Evolutionary conservation across 1,140 invertebrate species (phyloP), one percentile per base, ranked within the genome.

Genomic region (Wiebesia pumilae): DNA sequence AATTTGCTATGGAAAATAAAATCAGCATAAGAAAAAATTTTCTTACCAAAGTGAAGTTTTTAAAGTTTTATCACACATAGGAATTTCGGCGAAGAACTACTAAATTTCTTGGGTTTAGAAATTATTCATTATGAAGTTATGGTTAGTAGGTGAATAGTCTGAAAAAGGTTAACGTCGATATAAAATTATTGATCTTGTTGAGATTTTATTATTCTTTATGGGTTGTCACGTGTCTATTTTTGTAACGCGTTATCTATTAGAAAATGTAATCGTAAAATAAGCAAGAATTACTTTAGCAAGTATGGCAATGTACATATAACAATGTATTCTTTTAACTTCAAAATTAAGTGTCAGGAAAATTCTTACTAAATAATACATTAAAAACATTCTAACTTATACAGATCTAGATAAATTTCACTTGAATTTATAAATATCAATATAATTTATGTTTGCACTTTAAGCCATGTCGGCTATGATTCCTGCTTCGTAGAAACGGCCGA

Each of bases 51-150:
- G 65, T 69, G 16, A 69, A 69, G 69, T 71, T 71, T 0, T 71
- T 27, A 75, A 75, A 75, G 38, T 43, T 75, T 75, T 43, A 75
- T 75, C 38, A 14, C 27, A 75, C 24, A 43, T 43, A 75, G 40
- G 14, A 71, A 75, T 43, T 40, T 14, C 0, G 71, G 43, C 43
- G 24, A n/a, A n/a, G 43, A 19, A 40, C 7, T 43, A 40, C 7
- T 43, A 75, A n/a, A 75, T 75, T 75, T 75, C 27, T 75, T 27
- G 21, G 21, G 19, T n/a, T 4, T 0, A 75, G 43, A 43, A 43
- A 75, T 43, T 6, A 43, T 75, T 75, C 40, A n/a, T 43, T 75
- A 75, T n/a, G 10, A 43, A n/a, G 38, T 75, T 43, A 75, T 43
- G 38, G n/a, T 24, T 14, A n/a, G 24, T 75, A 12, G 38, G 14